A percentile compares a stretch with the other conserved stretches of the same genome.
Conservation (phyloP, 2,113 vertebrate species). For the Heteronetta atricapilla region DNA sequence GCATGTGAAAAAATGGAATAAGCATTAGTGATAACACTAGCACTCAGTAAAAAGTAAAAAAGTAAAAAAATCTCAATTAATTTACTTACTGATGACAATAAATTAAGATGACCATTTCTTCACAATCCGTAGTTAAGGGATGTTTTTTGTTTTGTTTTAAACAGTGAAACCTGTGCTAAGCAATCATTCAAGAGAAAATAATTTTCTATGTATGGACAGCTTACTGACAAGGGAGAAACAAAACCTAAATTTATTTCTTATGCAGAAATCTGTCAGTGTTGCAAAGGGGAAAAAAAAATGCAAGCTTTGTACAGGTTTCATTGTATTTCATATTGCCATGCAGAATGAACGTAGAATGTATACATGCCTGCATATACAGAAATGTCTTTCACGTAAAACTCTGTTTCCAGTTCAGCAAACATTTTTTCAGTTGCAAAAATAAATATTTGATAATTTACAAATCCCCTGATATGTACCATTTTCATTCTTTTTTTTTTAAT, state of each 20-base stretch:
- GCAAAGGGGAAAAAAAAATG: background rate
- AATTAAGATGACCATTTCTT: background rate
- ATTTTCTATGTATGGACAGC: background rate
- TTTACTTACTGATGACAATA: conserved; percentile 2
- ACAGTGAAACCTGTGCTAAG: conserved; percentile 16
- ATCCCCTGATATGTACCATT: background rate
- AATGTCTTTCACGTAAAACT: background rate
- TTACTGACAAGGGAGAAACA: background rate
- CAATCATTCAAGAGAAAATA: background rate
- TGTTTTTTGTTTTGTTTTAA: background rate
- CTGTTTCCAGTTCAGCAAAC: background rate
- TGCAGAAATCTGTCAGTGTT: background rate
- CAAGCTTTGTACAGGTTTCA: conserved; percentile 15
- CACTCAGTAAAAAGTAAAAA: background rate
- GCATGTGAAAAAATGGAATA: background rate
- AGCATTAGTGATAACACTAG: background rate
- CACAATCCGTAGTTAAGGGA: background rate
- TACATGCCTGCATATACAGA: conserved; percentile 65
- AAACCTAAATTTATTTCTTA: background rate
- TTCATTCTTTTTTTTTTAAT: background rate
- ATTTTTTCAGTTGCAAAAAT: background rate
- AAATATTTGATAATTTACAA: background rate
- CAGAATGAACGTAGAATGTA: conserved; percentile 34
- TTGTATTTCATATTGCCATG: background rate
- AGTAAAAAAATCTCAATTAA: background rate